phyloP scores from a whole-genome alignment of 53 echinoderm and acorn worm species.

The Astropecten irregularis region DNA sequence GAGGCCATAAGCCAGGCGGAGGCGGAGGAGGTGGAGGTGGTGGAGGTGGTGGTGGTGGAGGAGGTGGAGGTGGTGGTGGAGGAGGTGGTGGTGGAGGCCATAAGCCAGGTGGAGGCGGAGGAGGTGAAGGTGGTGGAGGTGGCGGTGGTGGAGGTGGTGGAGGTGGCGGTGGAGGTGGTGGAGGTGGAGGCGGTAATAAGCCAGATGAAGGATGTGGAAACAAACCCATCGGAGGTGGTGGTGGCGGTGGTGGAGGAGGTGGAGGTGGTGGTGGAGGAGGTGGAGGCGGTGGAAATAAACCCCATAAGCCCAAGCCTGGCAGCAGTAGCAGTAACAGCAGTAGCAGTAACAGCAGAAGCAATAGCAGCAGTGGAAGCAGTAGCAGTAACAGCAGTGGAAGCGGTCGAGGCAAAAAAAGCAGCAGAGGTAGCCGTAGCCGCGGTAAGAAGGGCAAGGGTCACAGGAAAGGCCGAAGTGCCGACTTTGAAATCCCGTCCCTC shows the following conservation, averaged over 20 bases:
- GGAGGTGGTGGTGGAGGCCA: not conserved
- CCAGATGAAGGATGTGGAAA: too few species aligned
- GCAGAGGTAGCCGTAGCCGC: not conserved
- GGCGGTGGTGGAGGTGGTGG: conserved; percentile 2
- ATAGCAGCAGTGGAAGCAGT: not conserved
- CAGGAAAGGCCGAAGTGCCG: conserved; percentile 14
- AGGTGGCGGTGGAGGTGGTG: not conserved
- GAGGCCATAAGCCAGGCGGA: too few species aligned
- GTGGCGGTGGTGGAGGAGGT: not conserved
- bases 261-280: conserved; percentile 5
- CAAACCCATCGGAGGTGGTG: not conserved
- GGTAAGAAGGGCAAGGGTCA: not conserved
- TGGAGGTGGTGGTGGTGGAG: not conserved
- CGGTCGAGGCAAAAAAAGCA: not conserved
- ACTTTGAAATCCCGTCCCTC: not conserved
- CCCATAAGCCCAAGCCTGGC: not conserved
- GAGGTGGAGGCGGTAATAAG: not conserved
- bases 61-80: not conserved
- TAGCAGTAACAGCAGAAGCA: not conserved
- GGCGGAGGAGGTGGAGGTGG: too few species aligned
- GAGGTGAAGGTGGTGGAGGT: not conserved
- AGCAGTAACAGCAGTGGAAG: not conserved
- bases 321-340: conserved; percentile 5
- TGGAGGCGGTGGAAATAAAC: not conserved
- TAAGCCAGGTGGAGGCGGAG: not conserved